Conservation (phyloP, 30 jellyfish, hydroid and myxozoan genomes). For the Turritopsis rubra region DNA sequence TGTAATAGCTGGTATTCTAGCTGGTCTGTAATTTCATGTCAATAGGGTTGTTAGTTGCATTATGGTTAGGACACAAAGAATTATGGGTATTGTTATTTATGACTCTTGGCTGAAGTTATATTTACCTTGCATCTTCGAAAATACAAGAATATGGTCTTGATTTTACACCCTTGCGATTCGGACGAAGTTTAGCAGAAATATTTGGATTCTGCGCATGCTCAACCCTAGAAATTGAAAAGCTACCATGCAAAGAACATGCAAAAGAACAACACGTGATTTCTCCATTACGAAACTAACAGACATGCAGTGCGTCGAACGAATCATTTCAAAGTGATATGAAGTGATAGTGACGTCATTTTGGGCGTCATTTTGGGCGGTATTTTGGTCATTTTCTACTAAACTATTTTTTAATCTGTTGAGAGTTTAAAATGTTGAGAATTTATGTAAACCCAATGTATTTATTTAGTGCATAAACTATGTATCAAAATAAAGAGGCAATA, state of each 20-base stretch:
- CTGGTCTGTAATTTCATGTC: neutral
- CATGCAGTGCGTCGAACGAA: neutral
- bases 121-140: slow-evolving; percentile 37
- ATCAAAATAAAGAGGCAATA: too few species aligned
- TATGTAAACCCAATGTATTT: too few species aligned
- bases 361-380: too few species aligned
- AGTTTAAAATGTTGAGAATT: too few species aligned
- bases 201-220: neutral
- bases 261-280: neutral
- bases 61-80: neutral
- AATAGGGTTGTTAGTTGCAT: neutral
- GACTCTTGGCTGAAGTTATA: neutral
- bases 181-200: neutral
- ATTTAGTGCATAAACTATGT: too few species aligned
- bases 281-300: neutral
- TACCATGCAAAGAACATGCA: slow-evolving; percentile 10
- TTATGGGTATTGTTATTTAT: neutral
- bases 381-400: too few species aligned
- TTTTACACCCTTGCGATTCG: neutral
- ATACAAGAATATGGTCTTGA: slow-evolving; percentile 39
- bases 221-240: neutral
- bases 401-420: too few species aligned
- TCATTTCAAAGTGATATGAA: too few species aligned
- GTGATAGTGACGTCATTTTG: neutral
- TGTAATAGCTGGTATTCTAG: neutral